Conservation (phyloP, 2,113 vertebrate species). For the Channa maculata region DNA sequence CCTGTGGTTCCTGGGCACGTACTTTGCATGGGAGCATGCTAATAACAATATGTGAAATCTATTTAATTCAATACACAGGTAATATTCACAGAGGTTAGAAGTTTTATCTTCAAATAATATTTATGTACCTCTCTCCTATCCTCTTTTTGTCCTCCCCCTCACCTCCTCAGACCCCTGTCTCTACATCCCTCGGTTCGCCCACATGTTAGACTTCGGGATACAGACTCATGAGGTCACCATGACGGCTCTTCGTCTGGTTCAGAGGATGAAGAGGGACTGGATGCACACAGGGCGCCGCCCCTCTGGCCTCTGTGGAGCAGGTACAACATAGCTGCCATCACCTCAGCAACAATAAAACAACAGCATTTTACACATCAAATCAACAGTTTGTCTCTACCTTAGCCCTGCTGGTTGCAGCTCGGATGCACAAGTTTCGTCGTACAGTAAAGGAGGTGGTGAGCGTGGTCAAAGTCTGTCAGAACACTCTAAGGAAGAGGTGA, state of each 20-base stretch:
- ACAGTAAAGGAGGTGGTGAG: conserved; percentile 97
- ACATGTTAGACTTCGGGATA: conserved; percentile 94
- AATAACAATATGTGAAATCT: no score
- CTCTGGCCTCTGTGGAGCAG: conserved; percentile 95
- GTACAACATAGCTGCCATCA: conserved; percentile 65
- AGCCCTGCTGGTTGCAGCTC: conserved; percentile 97
- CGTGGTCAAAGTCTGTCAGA: conserved; percentile 98
- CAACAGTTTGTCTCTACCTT: not conserved
- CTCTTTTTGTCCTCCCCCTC: not conserved
- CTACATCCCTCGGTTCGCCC: conserved; percentile 97
- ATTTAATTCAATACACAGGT: no score
- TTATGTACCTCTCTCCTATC: not conserved
- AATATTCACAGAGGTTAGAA: no score
- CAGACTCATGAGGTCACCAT: conserved; percentile 98
- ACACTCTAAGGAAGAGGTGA: conserved; percentile 96
- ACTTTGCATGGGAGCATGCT: no score
- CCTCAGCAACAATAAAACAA: not conserved
- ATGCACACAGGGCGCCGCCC: conserved; percentile 97
- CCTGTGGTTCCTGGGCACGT: no score
- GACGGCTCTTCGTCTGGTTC: conserved; percentile 94
- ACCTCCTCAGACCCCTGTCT: conserved; percentile 91
- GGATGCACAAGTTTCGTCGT: conserved; percentile 97
- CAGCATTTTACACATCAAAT: not conserved
- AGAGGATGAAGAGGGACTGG: conserved; percentile 99
- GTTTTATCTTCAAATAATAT: no score